Base-by-base conservation (phyloP, 2,797 vertebrate species). In the Ctenopoma kingsleyae region DNA sequence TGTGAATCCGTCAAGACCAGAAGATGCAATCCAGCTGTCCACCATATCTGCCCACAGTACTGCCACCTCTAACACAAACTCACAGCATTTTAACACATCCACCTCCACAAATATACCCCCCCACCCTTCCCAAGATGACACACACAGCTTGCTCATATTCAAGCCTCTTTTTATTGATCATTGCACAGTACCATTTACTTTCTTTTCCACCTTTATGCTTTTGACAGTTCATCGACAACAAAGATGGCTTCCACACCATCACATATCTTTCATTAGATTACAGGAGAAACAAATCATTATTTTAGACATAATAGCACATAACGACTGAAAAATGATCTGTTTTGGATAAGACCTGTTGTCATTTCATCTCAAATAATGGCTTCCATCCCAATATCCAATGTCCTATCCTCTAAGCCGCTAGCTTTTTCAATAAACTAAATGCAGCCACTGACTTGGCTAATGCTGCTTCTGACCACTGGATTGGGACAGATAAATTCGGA, bases 161-260 rank as follows among this genome's bases (percentile, higher is more conserved):
- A 88, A 87, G 71, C 85, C 70, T 58, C 27, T 75, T 67, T 92
- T 91, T 90, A 92, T 92, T 87, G 90, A 92, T 90, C 81, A 83
- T 48, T 52, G 64, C 80, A 76, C 68, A 67, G 82, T 57, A 88
- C 83, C 87, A 87, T 88, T 91, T 78, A 85, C 85, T 87, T 89
- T 85, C 56, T 82, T 54, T 61, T 78, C 84, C 80, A 67, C 57
- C 60, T 76, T 65, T n/a, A 22, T 12, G 38, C 82, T 81, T 67
- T 38, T 81, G 87, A 89, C 88, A 84, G 79, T 67, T 82, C 71
- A 84, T 91, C 77, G 85, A 92, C 91, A 81, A 76, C 72, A 66
- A 84, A 77, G 76, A 81, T 38, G 17, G 82, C 80, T 75, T 82
- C 79, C 74, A 71, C 71, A 25, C 77, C 86, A 78, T 86, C 80